Percentiles rank a stretch among this genome's conserved stretches.
Conservation (phyloP, 2,888 invertebrate genomes). For the Drosophila lacicola region DNA sequence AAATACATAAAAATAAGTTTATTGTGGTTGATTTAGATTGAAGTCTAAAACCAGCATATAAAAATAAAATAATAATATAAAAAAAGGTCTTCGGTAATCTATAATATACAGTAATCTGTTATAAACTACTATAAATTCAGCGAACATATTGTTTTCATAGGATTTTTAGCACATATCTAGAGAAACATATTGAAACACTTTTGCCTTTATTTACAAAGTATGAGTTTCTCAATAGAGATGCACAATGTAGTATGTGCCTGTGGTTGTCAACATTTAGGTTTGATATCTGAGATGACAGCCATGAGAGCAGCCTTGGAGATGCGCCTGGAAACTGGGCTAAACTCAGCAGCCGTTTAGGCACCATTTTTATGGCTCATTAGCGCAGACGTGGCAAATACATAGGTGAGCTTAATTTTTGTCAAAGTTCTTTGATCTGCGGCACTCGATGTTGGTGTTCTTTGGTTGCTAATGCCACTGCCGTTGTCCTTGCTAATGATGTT, state of each 20-base stretch:
- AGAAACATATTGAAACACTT: no score
- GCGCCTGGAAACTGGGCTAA: conserved; percentile 23
- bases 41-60: no score
- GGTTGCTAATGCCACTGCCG: conserved; percentile 16
- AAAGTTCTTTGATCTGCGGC: conserved; percentile 70
- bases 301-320: conserved; percentile 42
- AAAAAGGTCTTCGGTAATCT: no score
- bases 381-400: conserved; percentile 73
- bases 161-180: no score
- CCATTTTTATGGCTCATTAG: conserved; percentile 79
- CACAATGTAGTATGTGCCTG: background rate
- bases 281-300: conserved; percentile 36
- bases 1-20: no score
- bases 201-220: background rate
- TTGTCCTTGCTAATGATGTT: conserved; percentile 37
- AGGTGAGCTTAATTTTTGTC: conserved; percentile 66
- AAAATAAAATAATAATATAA: no score
- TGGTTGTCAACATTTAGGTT: background rate
- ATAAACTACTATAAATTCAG: no score
- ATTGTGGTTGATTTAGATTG: no score
- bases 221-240: background rate
- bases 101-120: no score
- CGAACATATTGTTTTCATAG: no score
- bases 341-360: conserved; percentile 49
- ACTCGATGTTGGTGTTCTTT: conserved; percentile 10